A percentile compares a stretch with the other conserved stretches of the same genome.
Conservation (phyloP, 2,113 vertebrate genomes). For the Malurus cyaneus region DNA sequence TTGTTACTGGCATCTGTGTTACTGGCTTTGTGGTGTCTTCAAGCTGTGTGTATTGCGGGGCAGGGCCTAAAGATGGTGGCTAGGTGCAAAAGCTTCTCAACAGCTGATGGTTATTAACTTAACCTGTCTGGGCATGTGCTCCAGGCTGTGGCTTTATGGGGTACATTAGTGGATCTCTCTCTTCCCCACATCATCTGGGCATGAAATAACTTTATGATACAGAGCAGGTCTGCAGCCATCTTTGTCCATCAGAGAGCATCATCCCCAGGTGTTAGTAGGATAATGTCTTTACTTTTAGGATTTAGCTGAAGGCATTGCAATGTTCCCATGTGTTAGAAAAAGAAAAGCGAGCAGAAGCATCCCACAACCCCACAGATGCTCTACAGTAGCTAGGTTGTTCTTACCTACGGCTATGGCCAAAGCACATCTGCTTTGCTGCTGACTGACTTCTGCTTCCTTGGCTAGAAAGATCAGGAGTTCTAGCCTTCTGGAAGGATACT, state of each 20-base stretch:
- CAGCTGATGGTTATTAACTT: background rate
- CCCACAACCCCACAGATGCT: background rate
- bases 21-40: background rate
- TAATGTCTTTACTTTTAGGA: background rate
- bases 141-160: accelerated
- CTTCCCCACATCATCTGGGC: background rate
- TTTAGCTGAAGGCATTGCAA: background rate
- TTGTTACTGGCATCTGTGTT: background rate
- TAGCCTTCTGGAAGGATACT: background rate
- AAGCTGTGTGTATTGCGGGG: background rate
- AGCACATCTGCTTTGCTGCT: background rate
- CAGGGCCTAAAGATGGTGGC: background rate
- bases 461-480: background rate
- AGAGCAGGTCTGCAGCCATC: background rate
- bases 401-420: background rate
- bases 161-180: background rate
- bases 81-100: background rate
- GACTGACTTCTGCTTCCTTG: background rate
- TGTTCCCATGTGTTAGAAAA: background rate
- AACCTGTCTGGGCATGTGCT: background rate
- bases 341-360: background rate
- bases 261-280: background rate
- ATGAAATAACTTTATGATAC: background rate
- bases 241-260: background rate
- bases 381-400: background rate